phyloP scores from a whole-genome alignment of 2,113 vertebrate species.

The Heterochromis multidens region DNA sequence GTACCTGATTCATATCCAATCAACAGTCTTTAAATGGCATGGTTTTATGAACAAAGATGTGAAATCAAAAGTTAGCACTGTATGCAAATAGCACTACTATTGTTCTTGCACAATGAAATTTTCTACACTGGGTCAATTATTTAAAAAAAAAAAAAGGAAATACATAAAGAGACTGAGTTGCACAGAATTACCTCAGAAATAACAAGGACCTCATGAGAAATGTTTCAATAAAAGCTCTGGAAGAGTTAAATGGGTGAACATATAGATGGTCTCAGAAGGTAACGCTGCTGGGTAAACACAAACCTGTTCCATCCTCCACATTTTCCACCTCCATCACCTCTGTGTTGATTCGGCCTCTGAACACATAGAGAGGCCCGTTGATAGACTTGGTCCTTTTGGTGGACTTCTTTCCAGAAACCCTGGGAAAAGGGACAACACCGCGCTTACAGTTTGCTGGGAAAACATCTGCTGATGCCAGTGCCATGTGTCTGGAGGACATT shows the following conservation, averaged over 20 bases:
- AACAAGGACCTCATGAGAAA: neutral
- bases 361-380: constrained; percentile 93
- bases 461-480: constrained; percentile 40
- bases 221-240: neutral
- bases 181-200: neutral
- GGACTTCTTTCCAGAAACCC: constrained; percentile 94
- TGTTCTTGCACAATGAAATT: neutral
- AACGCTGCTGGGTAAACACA: constrained; percentile 34
- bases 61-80: neutral
- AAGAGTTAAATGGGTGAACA: constrained; percentile 11
- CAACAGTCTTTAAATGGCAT: neutral
- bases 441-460: constrained; percentile 33
- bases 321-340: constrained; percentile 99
- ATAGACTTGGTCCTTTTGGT: constrained; percentile 96
- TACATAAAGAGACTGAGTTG: neutral
- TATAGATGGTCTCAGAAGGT: neutral
- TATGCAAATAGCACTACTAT: neutral
- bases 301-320: constrained; percentile 98
- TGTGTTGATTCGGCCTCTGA: constrained; percentile 96
- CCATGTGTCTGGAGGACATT: constrained; percentile 1
- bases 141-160: neutral
- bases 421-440: constrained; percentile 61
- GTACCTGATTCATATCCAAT: constrained; percentile 33
- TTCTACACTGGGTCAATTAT: neutral
- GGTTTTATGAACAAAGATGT: neutral